Evolutionary conservation across 2,797 vertebrate genomes (phyloP).

Genomic region (Rhabdophis nuchalis): DNA sequence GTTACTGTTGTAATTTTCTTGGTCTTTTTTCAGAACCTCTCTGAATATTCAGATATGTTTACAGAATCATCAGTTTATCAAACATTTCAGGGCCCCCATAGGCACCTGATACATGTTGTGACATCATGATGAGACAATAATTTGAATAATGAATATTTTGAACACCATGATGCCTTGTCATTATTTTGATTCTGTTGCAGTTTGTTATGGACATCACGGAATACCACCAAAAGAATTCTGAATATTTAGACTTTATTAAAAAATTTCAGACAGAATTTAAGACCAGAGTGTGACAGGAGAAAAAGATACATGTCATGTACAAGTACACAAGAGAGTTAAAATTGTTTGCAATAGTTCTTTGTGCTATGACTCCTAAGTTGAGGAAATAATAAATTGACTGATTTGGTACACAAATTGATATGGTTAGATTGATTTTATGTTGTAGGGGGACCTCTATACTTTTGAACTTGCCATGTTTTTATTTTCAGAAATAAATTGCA

Average conservation of each 20-base stretch:
- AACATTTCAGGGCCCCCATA: background rate
- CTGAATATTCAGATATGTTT: background rate
- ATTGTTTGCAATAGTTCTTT: slow-evolving; percentile 39
- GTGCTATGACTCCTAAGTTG: slow-evolving; percentile 32
- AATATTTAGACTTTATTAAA: background rate
- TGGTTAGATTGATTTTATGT: slow-evolving; percentile 52
- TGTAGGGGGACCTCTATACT: slow-evolving; percentile 51
- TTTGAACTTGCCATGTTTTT: slow-evolving; percentile 63
- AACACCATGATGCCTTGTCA: background rate
- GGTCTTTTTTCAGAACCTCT: background rate
- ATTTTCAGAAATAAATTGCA: slow-evolving; percentile 68
- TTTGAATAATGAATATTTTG: background rate
- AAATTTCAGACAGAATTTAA: slow-evolving; percentile 17
- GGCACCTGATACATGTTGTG: background rate
- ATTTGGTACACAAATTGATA: slow-evolving; percentile 54
- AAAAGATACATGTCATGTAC: slow-evolving; percentile 36
- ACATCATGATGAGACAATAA: background rate
- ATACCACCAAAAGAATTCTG: background rate
- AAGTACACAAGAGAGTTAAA: slow-evolving; percentile 34
- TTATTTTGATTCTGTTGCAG: background rate
- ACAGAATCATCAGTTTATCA: background rate
- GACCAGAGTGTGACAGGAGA: slow-evolving; percentile 17
- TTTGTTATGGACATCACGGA: background rate
- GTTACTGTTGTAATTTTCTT: background rate
- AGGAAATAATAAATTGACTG: slow-evolving; percentile 46